phyloP scores from a whole-genome alignment of 92 coral and sea anemone species.

The Palythoa grandis region DNA sequence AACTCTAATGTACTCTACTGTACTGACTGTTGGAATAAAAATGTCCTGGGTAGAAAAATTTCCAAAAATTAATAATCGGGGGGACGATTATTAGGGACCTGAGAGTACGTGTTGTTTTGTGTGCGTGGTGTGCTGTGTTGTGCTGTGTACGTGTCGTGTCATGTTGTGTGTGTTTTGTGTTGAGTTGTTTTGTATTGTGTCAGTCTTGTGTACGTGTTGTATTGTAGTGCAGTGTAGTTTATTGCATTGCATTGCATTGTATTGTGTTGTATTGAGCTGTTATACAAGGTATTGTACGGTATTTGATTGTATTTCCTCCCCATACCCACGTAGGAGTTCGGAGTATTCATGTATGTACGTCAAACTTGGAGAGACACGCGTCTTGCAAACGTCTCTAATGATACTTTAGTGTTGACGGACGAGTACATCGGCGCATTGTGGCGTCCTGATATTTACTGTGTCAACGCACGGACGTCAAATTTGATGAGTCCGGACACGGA shows the following conservation, averaged over 20 bases:
- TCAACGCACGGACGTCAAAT: conserved; percentile 78
- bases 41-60: too few relatives aligned
- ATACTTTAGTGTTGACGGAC: conserved; percentile 51
- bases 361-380: conserved; percentile 86
- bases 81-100: too few relatives aligned
- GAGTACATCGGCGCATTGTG: conserved; percentile 64
- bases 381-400: conserved; percentile 64
- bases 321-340: conserved; percentile 62
- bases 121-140: too few relatives aligned
- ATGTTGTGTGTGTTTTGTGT: too few relatives aligned
- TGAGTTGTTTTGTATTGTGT: too few relatives aligned
- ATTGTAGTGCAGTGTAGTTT: background rate
- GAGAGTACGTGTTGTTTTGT: too few relatives aligned
- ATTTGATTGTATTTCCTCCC: background rate
- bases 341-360: conserved; percentile 78
- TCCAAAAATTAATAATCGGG: too few relatives aligned
- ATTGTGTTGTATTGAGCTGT: background rate
- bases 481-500: conserved; percentile 71
- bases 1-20: too few relatives aligned
- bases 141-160: too few relatives aligned
- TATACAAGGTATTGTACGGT: background rate
- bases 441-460: conserved; percentile 83
- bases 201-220: too few relatives aligned
- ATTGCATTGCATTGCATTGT: background rate
- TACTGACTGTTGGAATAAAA: too few relatives aligned